These are phyloP conservation scores for Aplochiton taeniatus DNA, from an alignment of 2,797 vertebrate species.

Conservation along the genomic window DNA sequence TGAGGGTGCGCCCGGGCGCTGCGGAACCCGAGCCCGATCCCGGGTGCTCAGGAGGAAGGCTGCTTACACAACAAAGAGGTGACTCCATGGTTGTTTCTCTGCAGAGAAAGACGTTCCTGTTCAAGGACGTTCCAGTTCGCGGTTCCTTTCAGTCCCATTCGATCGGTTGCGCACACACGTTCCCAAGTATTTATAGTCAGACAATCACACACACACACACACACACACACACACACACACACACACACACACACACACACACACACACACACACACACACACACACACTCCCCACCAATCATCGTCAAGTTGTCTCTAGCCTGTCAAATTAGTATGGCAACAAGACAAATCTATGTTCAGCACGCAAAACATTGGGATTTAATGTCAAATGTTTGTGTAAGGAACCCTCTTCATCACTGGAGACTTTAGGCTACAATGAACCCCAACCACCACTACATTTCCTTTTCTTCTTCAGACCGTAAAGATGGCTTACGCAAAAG, in stretches of 20 bases:
- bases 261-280: conserved; percentile 13
- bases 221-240: conserved; percentile 6
- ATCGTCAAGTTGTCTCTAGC: not conserved
- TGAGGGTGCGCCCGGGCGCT: too few species aligned
- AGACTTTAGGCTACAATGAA: too few species aligned
- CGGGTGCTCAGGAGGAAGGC: too few species aligned
- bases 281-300: not conserved
- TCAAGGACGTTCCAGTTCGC: not conserved
- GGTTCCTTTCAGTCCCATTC: not conserved
- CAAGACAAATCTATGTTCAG: conserved; percentile 11
- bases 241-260: conserved; percentile 5
- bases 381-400: not conserved
- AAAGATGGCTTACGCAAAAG: not conserved
- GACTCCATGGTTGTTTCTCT: too few species aligned
- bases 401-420: too few species aligned
- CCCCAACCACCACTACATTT: too few species aligned
- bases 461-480: too few species aligned
- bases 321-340: conserved; percentile 15
- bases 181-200: not conserved
- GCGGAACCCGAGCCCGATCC: too few species aligned
- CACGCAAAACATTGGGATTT: not conserved
- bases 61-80: too few species aligned
- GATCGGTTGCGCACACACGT: not conserved
- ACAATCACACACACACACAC: conserved; percentile 14
- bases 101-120: too few species aligned